phyloP scores from a whole-genome alignment of 2,113 vertebrate species.

The Panthera tigris region DNA sequence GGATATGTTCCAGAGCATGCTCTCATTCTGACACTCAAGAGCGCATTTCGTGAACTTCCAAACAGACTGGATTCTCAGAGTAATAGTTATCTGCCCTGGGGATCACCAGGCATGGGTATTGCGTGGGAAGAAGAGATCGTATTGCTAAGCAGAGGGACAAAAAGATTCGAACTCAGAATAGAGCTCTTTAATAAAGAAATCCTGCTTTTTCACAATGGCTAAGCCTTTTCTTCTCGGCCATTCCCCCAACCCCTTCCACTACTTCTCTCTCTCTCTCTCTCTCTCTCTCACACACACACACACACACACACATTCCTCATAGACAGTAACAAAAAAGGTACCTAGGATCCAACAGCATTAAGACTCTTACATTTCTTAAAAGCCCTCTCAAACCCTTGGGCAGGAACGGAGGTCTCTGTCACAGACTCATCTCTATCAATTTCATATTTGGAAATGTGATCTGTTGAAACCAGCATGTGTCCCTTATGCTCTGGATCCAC shows the following conservation, averaged over 20 bases:
- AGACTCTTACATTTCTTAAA: neutral
- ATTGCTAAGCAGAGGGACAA: neutral
- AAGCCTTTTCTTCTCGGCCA: neutral
- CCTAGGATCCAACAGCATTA: neutral
- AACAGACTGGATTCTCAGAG: neutral
- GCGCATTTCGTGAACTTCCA: neutral
- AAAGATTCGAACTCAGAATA: neutral
- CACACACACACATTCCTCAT: neutral
- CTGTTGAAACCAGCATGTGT: neutral
- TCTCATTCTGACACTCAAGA: neutral
- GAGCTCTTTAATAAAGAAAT: neutral
- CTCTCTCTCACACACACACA: neutral
- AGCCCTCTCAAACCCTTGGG: neutral
- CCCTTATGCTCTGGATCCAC: neutral
- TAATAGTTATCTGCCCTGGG: neutral
- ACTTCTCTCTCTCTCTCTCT: neutral
- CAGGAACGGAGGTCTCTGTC: neutral
- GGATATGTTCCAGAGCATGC: neutral
- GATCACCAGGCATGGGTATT: neutral
- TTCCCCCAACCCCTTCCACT: fast-evolving
- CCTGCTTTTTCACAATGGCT: neutral
- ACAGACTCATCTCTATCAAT: neutral
- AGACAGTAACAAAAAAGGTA: neutral
- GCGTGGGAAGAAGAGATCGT: neutral
- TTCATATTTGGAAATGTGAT: neutral